Evolutionary conservation across 2,888 invertebrate species (phyloP).

Genomic region (Agriotes lineatus): DNA sequence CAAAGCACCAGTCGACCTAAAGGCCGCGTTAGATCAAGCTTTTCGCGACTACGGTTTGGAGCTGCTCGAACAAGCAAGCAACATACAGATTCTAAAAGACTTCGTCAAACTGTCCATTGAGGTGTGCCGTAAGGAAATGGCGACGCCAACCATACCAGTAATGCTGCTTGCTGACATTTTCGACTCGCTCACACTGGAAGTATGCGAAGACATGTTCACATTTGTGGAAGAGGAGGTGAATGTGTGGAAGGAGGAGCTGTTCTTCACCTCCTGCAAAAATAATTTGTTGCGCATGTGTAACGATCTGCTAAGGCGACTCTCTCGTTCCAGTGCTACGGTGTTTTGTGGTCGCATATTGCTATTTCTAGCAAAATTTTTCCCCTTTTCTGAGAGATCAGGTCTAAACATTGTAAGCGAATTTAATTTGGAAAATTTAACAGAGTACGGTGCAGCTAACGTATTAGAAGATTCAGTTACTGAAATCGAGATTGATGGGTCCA

Average conservation of each 20-base stretch:
- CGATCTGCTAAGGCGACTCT: conserved; percentile 90
- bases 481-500: conserved; percentile 74
- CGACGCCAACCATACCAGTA: conserved; percentile 88
- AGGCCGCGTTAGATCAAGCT: conserved; percentile 84
- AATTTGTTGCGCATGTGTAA: conserved; percentile 96
- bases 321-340: conserved; percentile 95
- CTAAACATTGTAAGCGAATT: conserved; percentile 98
- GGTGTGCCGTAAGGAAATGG: conserved; percentile 81
- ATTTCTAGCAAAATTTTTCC: conserved; percentile 96
- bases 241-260: conserved; percentile 92
- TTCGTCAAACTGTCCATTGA: conserved; percentile 82
- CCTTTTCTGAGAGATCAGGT: conserved; percentile 97
- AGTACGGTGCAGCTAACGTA: conserved; percentile 84
- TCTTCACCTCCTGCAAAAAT: conserved; percentile 94
- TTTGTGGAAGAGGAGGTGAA: conserved; percentile 91
- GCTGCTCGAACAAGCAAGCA: conserved; percentile 72
- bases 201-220: conserved; percentile 89
- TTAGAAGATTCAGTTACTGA: conserved; percentile 73
- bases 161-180: conserved; percentile 91
- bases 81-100: conserved; percentile 72
- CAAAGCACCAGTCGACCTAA: conserved; percentile 75
- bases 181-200: conserved; percentile 86
- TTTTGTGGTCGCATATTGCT: conserved; percentile 97
- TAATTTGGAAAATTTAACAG: conserved; percentile 94
- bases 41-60: conserved; percentile 80